Evolutionary conservation across 35 echinoderm and acorn worm species (phyloP).

Genomic region (Acanthaster planci): DNA sequence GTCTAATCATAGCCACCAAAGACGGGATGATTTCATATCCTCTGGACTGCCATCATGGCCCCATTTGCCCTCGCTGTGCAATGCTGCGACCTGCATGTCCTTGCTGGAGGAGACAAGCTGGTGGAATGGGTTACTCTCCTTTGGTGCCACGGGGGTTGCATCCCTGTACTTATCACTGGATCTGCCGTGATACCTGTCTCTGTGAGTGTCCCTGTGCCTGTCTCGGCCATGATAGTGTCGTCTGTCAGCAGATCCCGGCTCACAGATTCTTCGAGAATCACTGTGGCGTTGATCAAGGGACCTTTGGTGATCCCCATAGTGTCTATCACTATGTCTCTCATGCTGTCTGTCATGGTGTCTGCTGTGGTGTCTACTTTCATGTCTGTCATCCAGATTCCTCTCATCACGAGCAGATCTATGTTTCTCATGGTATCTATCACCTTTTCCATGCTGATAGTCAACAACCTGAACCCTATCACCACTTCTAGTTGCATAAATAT

Average conservation of each 20-base stretch:
- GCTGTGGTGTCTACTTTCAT: neutral
- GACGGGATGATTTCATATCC: neutral
- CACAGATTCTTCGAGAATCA: neutral
- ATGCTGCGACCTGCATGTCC: neutral
- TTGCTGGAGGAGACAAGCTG: neutral
- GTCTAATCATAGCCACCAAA: neutral
- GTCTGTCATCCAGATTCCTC: neutral
- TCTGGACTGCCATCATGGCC: neutral
- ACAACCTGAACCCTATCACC: neutral
- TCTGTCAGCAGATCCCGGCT: neutral
- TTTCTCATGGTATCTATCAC: neutral
- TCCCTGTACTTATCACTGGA: neutral
- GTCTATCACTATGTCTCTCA: neutral
- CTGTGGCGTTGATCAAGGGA: neutral
- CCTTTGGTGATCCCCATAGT: neutral
- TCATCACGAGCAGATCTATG: neutral
- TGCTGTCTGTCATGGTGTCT: neutral
- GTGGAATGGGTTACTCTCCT: neutral
- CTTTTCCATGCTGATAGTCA: neutral
- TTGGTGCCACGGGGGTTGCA: neutral
- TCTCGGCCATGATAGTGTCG: neutral
- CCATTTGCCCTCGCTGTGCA: slow-evolving; percentile 26
- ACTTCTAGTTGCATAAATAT: neutral
- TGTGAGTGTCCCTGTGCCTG: neutral
- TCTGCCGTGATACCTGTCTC: neutral